phyloP scores from a whole-genome alignment of 2,888 invertebrate genomes.

The Scelioninae gen. 1 region DNA sequence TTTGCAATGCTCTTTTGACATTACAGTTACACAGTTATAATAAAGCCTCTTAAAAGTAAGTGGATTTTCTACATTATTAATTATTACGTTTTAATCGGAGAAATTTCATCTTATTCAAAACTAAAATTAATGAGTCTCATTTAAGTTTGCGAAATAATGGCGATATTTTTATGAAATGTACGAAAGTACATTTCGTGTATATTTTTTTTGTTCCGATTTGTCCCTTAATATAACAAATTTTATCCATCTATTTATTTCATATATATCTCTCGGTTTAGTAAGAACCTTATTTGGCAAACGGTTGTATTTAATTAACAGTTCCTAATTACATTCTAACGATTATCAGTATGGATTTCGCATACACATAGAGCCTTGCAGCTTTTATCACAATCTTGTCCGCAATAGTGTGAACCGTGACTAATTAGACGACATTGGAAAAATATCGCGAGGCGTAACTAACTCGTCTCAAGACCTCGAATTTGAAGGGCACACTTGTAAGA shows the following conservation, averaged over 20 bases:
- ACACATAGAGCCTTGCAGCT: constrained; percentile 60
- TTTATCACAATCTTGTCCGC: constrained; percentile 69
- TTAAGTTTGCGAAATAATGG: no score
- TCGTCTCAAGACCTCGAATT: constrained; percentile 62
- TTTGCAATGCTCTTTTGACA: constrained; percentile 13
- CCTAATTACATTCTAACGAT: constrained; percentile 67
- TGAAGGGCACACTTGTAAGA: constrained; percentile 55
- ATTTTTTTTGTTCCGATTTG: constrained; percentile 22
- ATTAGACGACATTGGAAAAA: constrained; percentile 70
- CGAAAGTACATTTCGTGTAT: constrained; percentile 23
- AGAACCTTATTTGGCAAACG: constrained; percentile 47
- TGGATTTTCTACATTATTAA: constrained; percentile 4
- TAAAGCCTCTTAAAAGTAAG: background rate
- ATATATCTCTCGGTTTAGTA: constrained; percentile 7
- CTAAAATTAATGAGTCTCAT: background rate
- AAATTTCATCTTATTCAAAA: constrained; percentile 21
- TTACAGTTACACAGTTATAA: background rate
- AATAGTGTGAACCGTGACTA: constrained; percentile 72
- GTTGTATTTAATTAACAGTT: constrained; percentile 70
- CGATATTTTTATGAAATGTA: no score
- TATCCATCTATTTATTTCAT: no score
- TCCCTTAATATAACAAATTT: no score
- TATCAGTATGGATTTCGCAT: constrained; percentile 65
- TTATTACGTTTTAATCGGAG: constrained; percentile 2
- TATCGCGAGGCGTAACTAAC: constrained; percentile 68